Percentiles rank a stretch among this genome's conserved stretches.
Conservation (phyloP, 2,888 invertebrate genomes). For the Carcina quercana region DNA sequence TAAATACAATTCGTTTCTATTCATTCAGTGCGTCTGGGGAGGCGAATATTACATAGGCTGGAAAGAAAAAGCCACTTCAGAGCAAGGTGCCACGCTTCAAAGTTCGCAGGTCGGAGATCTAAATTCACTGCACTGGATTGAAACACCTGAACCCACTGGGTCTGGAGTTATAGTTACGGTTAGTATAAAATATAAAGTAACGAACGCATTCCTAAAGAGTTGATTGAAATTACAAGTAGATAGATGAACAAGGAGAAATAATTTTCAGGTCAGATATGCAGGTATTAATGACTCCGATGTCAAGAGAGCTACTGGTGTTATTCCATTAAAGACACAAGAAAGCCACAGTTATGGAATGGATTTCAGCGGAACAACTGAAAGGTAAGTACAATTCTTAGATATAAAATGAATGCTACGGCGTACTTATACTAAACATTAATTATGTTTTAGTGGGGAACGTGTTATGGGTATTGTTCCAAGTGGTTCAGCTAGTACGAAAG, state of each 20-base stretch:
- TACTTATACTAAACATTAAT: background rate
- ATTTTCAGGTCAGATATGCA: conserved; percentile 19
- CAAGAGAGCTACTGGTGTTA: conserved; percentile 24
- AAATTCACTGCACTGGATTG: conserved; percentile 32
- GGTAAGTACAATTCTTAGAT: conserved; percentile 18
- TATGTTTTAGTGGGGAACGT: conserved; percentile 50
- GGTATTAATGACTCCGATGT: conserved; percentile 25
- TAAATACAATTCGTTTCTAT: background rate
- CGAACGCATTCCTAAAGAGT: background rate
- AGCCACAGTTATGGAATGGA: conserved; percentile 37
- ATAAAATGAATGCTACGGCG: background rate
- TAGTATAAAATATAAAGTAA: background rate
- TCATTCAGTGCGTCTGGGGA: background rate
- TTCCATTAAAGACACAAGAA: conserved; percentile 9
- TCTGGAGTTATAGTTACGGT: conserved; percentile 14
- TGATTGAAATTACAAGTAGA: background rate
- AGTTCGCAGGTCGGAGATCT: conserved; percentile 25
- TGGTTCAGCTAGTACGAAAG: conserved; percentile 69
- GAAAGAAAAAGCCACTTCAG: background rate
- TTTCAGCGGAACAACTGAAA: conserved; percentile 39
- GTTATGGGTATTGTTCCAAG: conserved; percentile 77
- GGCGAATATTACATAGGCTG: background rate
- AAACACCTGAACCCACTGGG: conserved; percentile 16
- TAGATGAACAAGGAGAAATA: background rate
- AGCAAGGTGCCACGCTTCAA: conserved; percentile 15